phyloP scores from a whole-genome alignment of 2,888 invertebrate genomes.

The Deilephila porcellus region DNA sequence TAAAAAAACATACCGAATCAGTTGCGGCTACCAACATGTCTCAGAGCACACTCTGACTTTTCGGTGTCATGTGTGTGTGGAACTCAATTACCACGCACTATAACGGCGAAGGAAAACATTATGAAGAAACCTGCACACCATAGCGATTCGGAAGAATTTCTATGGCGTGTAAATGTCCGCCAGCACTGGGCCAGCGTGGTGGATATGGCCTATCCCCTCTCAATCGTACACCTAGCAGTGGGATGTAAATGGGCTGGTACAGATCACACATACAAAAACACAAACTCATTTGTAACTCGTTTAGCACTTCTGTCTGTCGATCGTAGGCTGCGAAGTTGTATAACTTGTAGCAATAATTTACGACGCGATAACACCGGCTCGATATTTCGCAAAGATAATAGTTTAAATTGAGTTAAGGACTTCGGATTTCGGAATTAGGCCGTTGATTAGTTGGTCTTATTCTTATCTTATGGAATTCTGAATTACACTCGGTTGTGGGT shows the following conservation, averaged over 20 bases:
- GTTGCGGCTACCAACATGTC: too few relatives aligned
- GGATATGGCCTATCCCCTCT: too few relatives aligned
- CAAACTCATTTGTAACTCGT: background rate
- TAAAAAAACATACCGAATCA: too few relatives aligned
- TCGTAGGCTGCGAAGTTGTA: background rate
- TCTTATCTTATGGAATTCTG: background rate
- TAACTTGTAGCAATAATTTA: slow-evolving; percentile 3
- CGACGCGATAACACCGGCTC: slow-evolving; percentile 22
- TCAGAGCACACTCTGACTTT: too few relatives aligned
- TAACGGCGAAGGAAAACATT: too few relatives aligned
- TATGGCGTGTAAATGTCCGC: too few relatives aligned
- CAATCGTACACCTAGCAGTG: background rate
- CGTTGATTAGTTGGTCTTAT: slow-evolving; percentile 9
- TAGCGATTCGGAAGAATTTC: too few relatives aligned
- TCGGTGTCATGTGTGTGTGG: too few relatives aligned
- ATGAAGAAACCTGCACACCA: too few relatives aligned
- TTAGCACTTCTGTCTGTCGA: background rate
- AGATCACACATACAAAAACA: background rate
- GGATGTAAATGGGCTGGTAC: background rate
- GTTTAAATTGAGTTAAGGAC: slow-evolving; percentile 29
- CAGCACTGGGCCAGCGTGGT: too few relatives aligned
- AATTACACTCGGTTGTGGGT: background rate
- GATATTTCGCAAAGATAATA: slow-evolving; percentile 30
- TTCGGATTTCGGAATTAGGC: slow-evolving; percentile 16
- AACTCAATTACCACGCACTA: too few relatives aligned